Percentiles rank a stretch among this genome's conserved stretches.
Conservation (phyloP, 2,888 invertebrate species). For the Thelaira solivaga region DNA sequence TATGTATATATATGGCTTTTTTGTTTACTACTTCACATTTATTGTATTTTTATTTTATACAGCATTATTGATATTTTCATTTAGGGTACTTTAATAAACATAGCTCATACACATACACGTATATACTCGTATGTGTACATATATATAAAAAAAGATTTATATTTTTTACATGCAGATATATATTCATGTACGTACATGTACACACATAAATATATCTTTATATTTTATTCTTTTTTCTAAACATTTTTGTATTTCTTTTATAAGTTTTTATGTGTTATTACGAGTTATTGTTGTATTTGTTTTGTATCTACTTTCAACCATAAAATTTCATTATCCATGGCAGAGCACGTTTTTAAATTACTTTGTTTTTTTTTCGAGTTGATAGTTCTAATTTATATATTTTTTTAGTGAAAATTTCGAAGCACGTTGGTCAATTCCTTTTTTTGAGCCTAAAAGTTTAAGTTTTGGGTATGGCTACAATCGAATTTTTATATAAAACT, state of each 20-base stretch:
- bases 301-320: conserved; percentile 11
- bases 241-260: neutral
- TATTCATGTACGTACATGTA: too few relatives aligned
- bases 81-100: conserved; percentile 12
- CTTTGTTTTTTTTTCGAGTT: too few relatives aligned
- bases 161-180: too few relatives aligned
- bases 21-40: neutral
- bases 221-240: neutral
- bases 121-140: too few relatives aligned
- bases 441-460: too few relatives aligned
- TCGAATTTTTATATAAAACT: too few relatives aligned
- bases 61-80: neutral
- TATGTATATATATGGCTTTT: conserved; percentile 22
- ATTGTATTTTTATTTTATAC: conserved; percentile 1
- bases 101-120: too few relatives aligned
- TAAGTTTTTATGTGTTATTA: neutral
- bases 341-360: conserved; percentile 16
- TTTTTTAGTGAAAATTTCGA: neutral
- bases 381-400: neutral
- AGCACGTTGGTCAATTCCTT: neutral
- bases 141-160: too few relatives aligned
- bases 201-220: too few relatives aligned
- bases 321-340: conserved; percentile 25
- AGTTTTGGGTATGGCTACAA: too few relatives aligned
- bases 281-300: conserved; percentile 19